phyloP scores from a whole-genome alignment of 2,888 invertebrate genomes.

The Lucinisca nassula region DNA sequence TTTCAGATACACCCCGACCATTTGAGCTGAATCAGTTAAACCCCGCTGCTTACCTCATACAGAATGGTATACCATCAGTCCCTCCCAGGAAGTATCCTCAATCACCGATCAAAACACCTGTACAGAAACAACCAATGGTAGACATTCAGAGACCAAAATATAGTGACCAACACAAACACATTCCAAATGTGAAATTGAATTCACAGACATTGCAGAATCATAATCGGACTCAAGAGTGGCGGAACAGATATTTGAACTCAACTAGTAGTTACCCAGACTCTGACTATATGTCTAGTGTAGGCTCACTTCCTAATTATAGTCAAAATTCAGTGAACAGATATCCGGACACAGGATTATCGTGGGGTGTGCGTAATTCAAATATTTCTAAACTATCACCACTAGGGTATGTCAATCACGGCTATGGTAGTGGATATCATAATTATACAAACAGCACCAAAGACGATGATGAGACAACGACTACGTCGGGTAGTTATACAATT shows the following conservation, averaged over 20 bases:
- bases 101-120: constrained; percentile 21
- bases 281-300: constrained; percentile 54
- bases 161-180: constrained; percentile 36
- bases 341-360: constrained; percentile 27
- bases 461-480: constrained; percentile 68
- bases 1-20: constrained; percentile 38
- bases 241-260: constrained; percentile 48
- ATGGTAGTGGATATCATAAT: constrained; percentile 37
- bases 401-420: constrained; percentile 53
- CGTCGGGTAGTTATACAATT: constrained; percentile 72
- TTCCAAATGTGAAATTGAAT: not conserved
- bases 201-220: constrained; percentile 11
- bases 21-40: constrained; percentile 60
- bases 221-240: constrained; percentile 51
- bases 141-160: constrained; percentile 40
- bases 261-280: constrained; percentile 60
- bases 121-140: constrained; percentile 30
- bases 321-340: constrained; percentile 30
- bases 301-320: constrained; percentile 40
- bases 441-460: constrained; percentile 63
- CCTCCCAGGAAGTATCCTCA: not conserved
- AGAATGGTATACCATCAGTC: constrained; percentile 21
- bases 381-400: constrained; percentile 39
- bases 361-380: constrained; percentile 39
- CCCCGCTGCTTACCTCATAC: constrained; percentile 60